Base-by-base conservation (phyloP, 2,888 invertebrate genomes). In the Papilio gigon region DNA sequence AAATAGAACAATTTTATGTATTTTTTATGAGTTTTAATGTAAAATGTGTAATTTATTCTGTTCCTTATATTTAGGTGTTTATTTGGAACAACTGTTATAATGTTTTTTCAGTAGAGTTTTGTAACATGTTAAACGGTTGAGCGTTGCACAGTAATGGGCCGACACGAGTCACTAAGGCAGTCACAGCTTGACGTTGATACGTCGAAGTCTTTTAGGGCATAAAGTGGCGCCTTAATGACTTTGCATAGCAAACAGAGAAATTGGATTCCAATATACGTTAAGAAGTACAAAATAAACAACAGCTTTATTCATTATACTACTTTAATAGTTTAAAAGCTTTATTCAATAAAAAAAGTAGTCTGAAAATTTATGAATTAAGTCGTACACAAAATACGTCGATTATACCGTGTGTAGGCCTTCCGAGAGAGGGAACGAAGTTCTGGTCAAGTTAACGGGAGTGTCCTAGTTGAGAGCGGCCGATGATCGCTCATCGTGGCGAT, bases 141-240 rank as follows among this genome's bases (percentile, higher is more conserved):
- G 27, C 56, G 35, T 27, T 30, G 56, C 20, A 30, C 44, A 47
- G 47, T 66, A 58, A 44, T 25, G 27, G 65, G 44, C 33, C 47
- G 44, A 33, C 58, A 35, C 11, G 44, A 33, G 65, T 47, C 65
- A 66, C 44, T 59, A 66, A 44, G 35, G 47, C 6, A 65, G 42
- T 66, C 58, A 33, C 58, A 30, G 58, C 65, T 65, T 59, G 65
- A 66, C 65, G 65, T 66, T 35, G 65, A 42, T 44, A 66, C 40
- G 65, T 58, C 14, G 42, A 65, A 20, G 40, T 40, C 44, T 66
- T 30, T 59, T 27, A 66, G 44, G 33, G 44, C 42, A 56, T 27
- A 37, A 50, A 40, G n/a, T 25, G 63, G 27, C 53, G 30, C 47
- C 42, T 25, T 59, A 66, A 66, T 58, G 35, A 33, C 35, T 66